Base-by-base conservation (phyloP, 2,113 vertebrate species). In the Eudorcas thomsonii region DNA sequence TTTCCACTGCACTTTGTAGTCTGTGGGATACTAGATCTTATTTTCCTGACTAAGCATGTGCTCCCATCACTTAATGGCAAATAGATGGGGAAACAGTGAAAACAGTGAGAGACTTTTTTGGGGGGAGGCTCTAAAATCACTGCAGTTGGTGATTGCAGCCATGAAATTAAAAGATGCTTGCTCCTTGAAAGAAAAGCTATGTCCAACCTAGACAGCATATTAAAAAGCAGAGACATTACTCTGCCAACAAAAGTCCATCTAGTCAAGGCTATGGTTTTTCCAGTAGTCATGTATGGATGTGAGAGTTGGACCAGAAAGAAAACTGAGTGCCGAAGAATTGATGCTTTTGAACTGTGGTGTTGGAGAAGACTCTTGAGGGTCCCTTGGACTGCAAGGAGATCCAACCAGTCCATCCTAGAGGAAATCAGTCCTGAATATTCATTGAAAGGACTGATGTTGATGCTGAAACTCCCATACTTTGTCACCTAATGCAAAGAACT, bases 261-360 rank as follows among this genome's bases (percentile, higher is more conserved):
- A 23, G n/a, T 23, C 19, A 71, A 71, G 67, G n/a, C 67, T 71
- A 23, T 39, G 19, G 67, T 36, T 39, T 71, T 71, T 39, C 67
- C 67, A 39, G 10, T 71, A 0, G n/a, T 39, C 19, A 12, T 23
- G n/a, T 71, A 71, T 36, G n/a, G 64, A 71, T 71, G 17, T 21
- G 10, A 71, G 67, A 71, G n/a, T 36, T 36, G n/a, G 67, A 23
- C 19, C n/a, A 23, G 39, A 23, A 71, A 23, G 67, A 71, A 71
- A 36, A 21, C 67, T 71, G n/a, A 71, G 2, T 0, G 1, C n/a
- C 1, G 0, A 71, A 71, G n/a, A 39, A 71, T 6, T 71, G n/a
- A 36, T 71, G n/a, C 19, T 71, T 39, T 39, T 71, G 19, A 39
- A 23, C 17, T 71, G n/a, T 71, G 67, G 67, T 71, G n/a, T 12